These are phyloP conservation scores for Pterostichus niger DNA, from an alignment of 2,888 invertebrate genomes.

Conservation along the genomic window DNA sequence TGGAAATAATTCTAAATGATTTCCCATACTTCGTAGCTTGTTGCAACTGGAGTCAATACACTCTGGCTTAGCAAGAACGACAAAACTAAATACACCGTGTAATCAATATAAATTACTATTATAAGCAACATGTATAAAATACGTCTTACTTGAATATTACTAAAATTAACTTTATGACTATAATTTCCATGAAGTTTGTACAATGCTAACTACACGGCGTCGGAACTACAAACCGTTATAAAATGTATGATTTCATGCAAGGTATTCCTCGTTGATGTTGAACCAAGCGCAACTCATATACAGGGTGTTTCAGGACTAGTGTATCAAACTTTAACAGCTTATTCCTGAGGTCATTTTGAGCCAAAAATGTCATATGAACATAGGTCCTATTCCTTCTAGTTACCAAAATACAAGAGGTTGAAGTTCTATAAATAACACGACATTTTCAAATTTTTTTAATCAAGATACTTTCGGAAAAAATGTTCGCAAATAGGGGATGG, in stretches of 20 bases:
- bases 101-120: slow-evolving; percentile 58
- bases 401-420: no score
- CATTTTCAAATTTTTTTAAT: no score
- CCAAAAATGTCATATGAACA: no score
- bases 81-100: slow-evolving; percentile 32
- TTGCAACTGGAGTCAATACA: slow-evolving; percentile 32
- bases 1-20: slow-evolving; percentile 23
- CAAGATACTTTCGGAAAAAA: no score
- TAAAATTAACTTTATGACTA: slow-evolving; percentile 56
- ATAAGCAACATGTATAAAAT: slow-evolving; percentile 48
- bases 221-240: slow-evolving; percentile 21
- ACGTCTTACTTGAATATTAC: slow-evolving; percentile 48
- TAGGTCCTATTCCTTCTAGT: no score
- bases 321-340: no score
- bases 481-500: no score
- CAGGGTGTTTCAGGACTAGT: no score
- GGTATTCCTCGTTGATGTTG: not conserved
- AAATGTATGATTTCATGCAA: slow-evolving; percentile 7
- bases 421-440: no score
- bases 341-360: no score
- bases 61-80: slow-evolving; percentile 15
- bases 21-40: slow-evolving; percentile 4
- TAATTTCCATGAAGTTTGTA: slow-evolving; percentile 40
- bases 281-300: not conserved
- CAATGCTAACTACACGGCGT: not conserved